phyloP scores from a whole-genome alignment of 2,113 vertebrate genomes.

The Illadopsis cleaveri region DNA sequence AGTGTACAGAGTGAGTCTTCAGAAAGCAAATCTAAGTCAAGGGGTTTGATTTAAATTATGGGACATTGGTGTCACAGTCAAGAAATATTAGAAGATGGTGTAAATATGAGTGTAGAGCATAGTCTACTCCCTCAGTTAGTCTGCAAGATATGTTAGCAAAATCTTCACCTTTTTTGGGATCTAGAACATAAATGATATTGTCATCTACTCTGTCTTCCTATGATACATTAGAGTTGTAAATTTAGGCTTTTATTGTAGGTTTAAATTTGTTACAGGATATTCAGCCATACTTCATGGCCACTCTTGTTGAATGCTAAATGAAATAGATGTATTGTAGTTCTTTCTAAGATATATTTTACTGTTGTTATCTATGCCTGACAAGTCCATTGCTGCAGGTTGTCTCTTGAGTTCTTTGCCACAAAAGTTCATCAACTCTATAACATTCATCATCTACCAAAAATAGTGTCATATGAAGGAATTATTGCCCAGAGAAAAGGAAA shows the following conservation, averaged over 20 bases:
- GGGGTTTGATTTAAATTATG: background rate
- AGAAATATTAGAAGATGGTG: background rate
- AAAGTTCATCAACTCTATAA: background rate
- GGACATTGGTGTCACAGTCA: background rate
- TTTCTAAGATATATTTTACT: background rate
- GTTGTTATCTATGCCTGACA: background rate
- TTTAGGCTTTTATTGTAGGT: background rate
- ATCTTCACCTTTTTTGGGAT: background rate
- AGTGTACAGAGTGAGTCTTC: background rate
- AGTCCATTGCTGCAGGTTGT: background rate
- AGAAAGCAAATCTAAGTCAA: background rate
- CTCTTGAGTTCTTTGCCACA: background rate
- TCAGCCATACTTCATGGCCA: background rate
- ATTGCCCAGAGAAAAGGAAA: background rate
- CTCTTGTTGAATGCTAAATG: background rate
- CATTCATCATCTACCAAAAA: background rate
- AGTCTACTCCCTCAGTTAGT: background rate
- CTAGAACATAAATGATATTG: background rate
- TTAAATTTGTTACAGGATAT: background rate
- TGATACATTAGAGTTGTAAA: background rate
- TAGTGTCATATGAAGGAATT: background rate
- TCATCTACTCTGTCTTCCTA: background rate
- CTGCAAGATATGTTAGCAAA: background rate
- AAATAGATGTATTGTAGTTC: background rate
- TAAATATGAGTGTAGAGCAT: background rate